A percentile compares a stretch with the other conserved stretches of the same genome.
Conservation (phyloP, 2,888 invertebrate genomes). For the Apodemia mormo region DNA sequence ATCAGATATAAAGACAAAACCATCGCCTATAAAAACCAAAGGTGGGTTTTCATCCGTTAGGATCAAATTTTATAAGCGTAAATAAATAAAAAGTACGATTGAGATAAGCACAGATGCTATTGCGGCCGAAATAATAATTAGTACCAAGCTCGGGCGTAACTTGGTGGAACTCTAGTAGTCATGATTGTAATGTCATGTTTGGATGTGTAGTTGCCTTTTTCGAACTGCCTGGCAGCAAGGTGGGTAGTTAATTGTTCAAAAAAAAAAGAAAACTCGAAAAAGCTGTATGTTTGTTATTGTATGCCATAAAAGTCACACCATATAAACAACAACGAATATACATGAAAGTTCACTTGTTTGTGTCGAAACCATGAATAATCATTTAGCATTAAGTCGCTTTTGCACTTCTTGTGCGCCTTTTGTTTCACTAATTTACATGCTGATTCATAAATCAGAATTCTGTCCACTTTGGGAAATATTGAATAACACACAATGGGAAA, state of each 20-base stretch:
- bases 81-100: too few species aligned
- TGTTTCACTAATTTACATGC: constrained; percentile 46
- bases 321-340: not conserved
- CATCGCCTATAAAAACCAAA: too few species aligned
- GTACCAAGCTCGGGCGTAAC: too few species aligned
- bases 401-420: constrained; percentile 39
- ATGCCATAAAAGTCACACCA: not conserved
- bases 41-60: too few species aligned
- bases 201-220: too few species aligned
- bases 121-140: too few species aligned
- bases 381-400: constrained; percentile 34
- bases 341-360: not conserved
- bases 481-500: not conserved
- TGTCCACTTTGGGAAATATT: constrained; percentile 21
- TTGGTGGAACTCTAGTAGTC: too few species aligned
- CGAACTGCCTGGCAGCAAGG: not conserved
- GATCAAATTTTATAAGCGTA: too few species aligned
- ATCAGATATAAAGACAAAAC: too few species aligned
- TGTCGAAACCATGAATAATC: constrained; percentile 44
- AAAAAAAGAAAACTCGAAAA: not conserved
- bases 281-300: not conserved
- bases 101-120: too few species aligned
- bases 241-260: not conserved
- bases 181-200: too few species aligned
- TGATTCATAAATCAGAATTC: constrained; percentile 33